phyloP scores from a whole-genome alignment of 2,888 invertebrate genomes.

The Pristionchus japonicus region DNA sequence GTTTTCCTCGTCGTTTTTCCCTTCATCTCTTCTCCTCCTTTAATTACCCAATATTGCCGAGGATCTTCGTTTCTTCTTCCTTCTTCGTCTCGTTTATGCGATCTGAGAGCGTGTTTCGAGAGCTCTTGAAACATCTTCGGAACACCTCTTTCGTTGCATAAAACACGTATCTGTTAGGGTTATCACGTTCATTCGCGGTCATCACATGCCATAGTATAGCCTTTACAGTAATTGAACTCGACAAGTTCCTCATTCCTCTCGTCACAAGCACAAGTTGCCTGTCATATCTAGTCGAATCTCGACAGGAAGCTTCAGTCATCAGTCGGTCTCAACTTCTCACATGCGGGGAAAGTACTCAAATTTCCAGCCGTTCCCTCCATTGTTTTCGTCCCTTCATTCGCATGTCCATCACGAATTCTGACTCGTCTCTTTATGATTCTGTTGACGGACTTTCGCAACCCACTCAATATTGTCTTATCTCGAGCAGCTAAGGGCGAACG shows the following conservation, averaged over 20 bases:
- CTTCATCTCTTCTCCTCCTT: neutral
- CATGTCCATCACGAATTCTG: neutral
- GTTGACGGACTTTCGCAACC: neutral
- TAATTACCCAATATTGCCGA: slow-evolving; percentile 28
- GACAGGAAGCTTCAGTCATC: neutral
- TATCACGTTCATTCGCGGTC: too few species aligned
- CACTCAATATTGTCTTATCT: neutral
- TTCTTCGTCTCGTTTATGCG: neutral
- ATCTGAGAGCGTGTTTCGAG: neutral
- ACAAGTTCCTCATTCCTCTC: too few species aligned
- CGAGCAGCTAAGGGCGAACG: neutral
- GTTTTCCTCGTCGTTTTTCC: neutral
- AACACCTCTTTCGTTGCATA: neutral
- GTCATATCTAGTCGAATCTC: too few species aligned
- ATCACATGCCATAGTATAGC: too few species aligned
- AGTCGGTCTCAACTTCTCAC: neutral
- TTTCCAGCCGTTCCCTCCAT: neutral
- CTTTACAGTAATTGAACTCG: too few species aligned
- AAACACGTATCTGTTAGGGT: neutral
- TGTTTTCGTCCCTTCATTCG: neutral
- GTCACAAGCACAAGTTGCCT: too few species aligned
- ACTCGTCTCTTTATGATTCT: neutral
- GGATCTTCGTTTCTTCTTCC: neutral
- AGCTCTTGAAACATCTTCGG: neutral
- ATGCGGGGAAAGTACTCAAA: neutral